Percentiles rank a stretch among this genome's conserved stretches.
Evolutionary conservation across 2,888 invertebrate species (phyloP).

Genomic region (Scaptomyza cyrtandrae): DNA sequence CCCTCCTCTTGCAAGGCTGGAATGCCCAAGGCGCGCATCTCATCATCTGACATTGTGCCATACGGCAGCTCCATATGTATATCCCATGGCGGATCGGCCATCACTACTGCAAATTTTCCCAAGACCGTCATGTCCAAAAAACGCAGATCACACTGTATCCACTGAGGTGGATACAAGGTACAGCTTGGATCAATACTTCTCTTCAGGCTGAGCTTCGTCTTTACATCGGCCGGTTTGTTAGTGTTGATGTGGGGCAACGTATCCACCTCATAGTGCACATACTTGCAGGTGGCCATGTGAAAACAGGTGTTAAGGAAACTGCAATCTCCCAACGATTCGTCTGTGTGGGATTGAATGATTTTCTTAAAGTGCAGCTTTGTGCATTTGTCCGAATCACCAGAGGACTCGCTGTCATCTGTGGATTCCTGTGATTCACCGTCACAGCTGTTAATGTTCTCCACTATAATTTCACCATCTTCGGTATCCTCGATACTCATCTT

Average conservation of each 20-base stretch:
- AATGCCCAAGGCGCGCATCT: slow-evolving; percentile 97
- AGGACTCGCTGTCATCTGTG: slow-evolving; percentile 63
- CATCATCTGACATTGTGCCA: slow-evolving; percentile 98
- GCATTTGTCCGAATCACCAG: slow-evolving; percentile 87
- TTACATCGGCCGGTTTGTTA: slow-evolving; percentile 83
- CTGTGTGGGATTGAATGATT: slow-evolving; percentile 97
- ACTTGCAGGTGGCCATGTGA: slow-evolving; percentile 99
- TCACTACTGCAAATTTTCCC: slow-evolving; percentile 99
- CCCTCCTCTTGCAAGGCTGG: slow-evolving; percentile 98
- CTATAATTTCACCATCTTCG: slow-evolving; percentile 79
- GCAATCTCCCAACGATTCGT: slow-evolving; percentile 97
- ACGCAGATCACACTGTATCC: slow-evolving; percentile 98
- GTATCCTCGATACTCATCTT: slow-evolving; percentile 62
- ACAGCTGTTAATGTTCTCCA: slow-evolving; percentile 65
- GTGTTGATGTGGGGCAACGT: slow-evolving; percentile 85
- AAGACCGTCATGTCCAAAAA: slow-evolving; percentile 84
- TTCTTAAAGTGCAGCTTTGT: slow-evolving; percentile 97
- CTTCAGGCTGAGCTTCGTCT: slow-evolving; percentile 82
- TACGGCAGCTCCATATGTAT: slow-evolving; percentile 99
- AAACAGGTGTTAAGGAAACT: slow-evolving; percentile 99
- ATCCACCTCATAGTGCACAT: slow-evolving; percentile 99
- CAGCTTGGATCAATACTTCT: slow-evolving; percentile 84
- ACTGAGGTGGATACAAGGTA: slow-evolving; percentile 95
- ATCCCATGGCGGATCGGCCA: slow-evolving; percentile 99
- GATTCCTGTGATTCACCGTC: slow-evolving; percentile 68